Evolutionary conservation across 1,140 invertebrate species (phyloP), one percentile per base, ranked within the genome.

Genomic region (Pararge aegeria): DNA sequence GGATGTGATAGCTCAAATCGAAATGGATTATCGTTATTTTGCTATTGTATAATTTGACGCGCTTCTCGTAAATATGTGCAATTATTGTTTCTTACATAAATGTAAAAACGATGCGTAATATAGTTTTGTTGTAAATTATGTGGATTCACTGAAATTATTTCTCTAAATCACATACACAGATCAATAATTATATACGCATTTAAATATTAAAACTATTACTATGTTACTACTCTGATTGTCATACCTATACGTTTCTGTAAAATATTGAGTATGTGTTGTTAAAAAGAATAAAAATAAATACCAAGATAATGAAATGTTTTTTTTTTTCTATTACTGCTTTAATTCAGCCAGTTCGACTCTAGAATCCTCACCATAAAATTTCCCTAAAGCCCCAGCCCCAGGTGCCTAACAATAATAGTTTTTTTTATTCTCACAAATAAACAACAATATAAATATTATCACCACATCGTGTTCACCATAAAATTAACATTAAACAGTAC

Each of bases 191-290:
- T 89, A 89, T 86, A 85, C 85, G 82, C 80, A 89, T 87, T 81
- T 79, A 82, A 85, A 86, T 81, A 84, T 73, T 86, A 84, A 83
- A 81, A 78, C 78, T 87, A 87, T 81, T 87, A 82, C 69, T 87
- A 89, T 81, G 84, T 87, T 89, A 87, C 78, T 86, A 87, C 69
- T 87, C 84, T 89, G 84, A 89, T 88, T 90, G 84, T 90, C 87
- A 89, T 86, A n/a, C n/a, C n/a, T n/a, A 89, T 91, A 90, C 83
- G 87, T 91, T 91, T 90, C 89, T 91, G 90, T 91, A 91, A 91
- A 88, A 89, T 88, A 90, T 90, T 84, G 86, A 89, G 85, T 91
- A 91, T 91, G 90, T 91, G 90, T 91, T 91, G 90, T 91, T 91
- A 88, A 90, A 87, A 82, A 90, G 87, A 90, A 88, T 89, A 89